A percentile compares a stretch with the other conserved stretches of the same genome.
These are phyloP conservation scores for Entosphenus tridentatus DNA, from an alignment of 2,113 vertebrate species.

Conservation along the genomic window DNA sequence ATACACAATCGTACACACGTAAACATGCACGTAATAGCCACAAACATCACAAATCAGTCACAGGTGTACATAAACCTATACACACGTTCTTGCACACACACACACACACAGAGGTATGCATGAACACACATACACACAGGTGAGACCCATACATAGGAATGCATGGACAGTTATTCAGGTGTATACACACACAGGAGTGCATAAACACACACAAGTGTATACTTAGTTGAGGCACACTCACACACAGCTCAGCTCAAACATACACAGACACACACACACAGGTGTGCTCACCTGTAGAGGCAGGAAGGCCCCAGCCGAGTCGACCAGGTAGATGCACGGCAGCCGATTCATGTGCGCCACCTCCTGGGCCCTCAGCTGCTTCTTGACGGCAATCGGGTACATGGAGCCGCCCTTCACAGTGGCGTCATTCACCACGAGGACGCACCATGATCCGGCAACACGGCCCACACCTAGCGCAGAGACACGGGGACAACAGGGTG, in stretches of 20 bases:
- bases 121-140: background rate
- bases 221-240: no score
- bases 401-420: constrained; percentile 48
- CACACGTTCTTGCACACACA: background rate
- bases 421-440: constrained; percentile 39
- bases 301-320: constrained; percentile 47
- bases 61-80: background rate
- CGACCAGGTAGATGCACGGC: constrained; percentile 36
- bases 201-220: background rate
- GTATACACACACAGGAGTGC: background rate
- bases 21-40: background rate
- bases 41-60: background rate
- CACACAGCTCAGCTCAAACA: no score
- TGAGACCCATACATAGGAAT: background rate
- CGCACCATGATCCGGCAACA: constrained; percentile 45
- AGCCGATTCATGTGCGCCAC: constrained; percentile 44
- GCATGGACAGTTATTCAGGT: no score
- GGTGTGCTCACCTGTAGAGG: constrained; percentile 33
- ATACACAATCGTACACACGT: background rate
- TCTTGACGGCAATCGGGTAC: constrained; percentile 49
- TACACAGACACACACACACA: no score
- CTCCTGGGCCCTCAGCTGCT: constrained; percentile 43
- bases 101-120: background rate
- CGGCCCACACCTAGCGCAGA: constrained; percentile 31
- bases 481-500: background rate